A percentile compares a stretch with the other conserved stretches of the same genome.
phyloP scores from a whole-genome alignment of 2,888 invertebrate genomes.

The Empis stercorea region DNA sequence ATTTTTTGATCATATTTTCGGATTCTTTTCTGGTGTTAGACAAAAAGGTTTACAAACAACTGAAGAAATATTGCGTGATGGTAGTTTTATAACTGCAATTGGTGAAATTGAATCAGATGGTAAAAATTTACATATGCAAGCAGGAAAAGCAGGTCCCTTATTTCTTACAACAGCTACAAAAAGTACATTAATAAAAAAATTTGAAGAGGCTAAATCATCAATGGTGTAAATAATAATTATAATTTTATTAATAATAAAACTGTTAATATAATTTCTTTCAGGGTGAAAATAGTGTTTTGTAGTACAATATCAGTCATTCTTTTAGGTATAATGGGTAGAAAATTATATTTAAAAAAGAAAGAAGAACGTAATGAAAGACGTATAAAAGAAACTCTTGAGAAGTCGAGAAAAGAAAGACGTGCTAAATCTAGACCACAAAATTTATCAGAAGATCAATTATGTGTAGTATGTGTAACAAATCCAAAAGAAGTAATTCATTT shows the following conservation, averaged over 20 bases:
- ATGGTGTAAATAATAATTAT: constrained; percentile 42
- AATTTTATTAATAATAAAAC: background rate
- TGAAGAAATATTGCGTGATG: constrained; percentile 74
- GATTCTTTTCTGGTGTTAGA: constrained; percentile 70
- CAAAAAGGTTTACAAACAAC: constrained; percentile 76
- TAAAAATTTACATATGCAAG: constrained; percentile 54
- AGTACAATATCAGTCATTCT: constrained; percentile 42
- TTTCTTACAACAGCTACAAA: constrained; percentile 71
- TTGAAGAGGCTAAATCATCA: constrained; percentile 56
- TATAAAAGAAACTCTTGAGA: constrained; percentile 48
- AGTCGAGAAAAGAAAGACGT: constrained; percentile 51
- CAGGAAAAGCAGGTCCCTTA: constrained; percentile 58
- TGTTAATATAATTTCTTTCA: constrained; percentile 21
- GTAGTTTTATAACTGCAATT: constrained; percentile 64
- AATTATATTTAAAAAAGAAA: constrained; percentile 39
- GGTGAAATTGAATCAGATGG: constrained; percentile 63
- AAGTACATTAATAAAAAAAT: constrained; percentile 55
- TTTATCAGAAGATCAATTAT: constrained; percentile 52
- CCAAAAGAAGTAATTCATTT: constrained; percentile 55
- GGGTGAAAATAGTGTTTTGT: constrained; percentile 43
- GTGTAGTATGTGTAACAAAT: constrained; percentile 76
- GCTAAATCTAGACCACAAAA: constrained; percentile 46
- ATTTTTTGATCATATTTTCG: constrained; percentile 69
- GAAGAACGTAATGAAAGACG: constrained; percentile 43
- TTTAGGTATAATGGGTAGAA: constrained; percentile 42